Conservation (phyloP, 2,113 vertebrate genomes). For the Heliornis fulica region DNA sequence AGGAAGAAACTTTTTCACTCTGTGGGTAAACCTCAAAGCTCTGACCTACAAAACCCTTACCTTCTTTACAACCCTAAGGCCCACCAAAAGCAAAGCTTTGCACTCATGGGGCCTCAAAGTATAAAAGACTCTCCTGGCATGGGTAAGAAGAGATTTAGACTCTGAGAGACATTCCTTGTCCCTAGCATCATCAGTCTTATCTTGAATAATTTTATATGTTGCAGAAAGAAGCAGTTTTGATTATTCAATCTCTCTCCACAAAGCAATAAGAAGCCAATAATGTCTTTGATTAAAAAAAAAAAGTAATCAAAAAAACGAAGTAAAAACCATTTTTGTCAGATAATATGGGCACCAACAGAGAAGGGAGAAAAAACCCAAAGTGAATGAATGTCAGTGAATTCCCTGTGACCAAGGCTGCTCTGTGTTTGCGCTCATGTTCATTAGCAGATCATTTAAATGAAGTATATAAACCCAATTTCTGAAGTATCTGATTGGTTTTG, state of each 20-base stretch:
- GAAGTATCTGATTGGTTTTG: constrained; percentile 1
- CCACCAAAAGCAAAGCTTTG: neutral
- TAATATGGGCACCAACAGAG: neutral
- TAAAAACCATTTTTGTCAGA: neutral
- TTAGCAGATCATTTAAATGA: neutral
- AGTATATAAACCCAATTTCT: neutral
- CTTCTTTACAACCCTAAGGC: neutral
- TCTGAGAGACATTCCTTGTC: neutral
- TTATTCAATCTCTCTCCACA: neutral
- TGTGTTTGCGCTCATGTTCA: neutral
- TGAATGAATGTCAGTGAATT: neutral
- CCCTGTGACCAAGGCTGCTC: neutral
- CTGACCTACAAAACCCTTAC: neutral
- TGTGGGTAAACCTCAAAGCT: neutral
- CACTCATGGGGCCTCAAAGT: neutral
- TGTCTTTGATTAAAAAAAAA: neutral
- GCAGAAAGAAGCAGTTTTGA: neutral
- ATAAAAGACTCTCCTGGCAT: neutral
- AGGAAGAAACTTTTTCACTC: neutral
- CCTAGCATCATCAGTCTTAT: neutral
- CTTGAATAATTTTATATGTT: neutral
- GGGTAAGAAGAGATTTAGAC: neutral
- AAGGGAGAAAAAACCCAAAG: neutral
- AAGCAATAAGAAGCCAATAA: constrained; percentile 4
- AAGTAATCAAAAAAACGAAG: neutral